Conservation (phyloP, 2,797 vertebrate genomes). For the Lophius americanus region DNA sequence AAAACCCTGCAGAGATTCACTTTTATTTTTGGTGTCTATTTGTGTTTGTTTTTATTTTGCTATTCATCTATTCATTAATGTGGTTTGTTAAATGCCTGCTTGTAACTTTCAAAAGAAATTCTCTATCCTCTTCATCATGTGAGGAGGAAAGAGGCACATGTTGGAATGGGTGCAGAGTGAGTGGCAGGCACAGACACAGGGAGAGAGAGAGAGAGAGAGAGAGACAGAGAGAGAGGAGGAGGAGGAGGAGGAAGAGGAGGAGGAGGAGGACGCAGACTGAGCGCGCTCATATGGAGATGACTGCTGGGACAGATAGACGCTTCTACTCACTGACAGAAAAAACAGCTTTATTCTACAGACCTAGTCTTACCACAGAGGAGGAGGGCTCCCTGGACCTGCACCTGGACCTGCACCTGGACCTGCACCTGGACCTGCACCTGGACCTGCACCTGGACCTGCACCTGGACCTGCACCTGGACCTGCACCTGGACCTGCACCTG, state of each 20-base stretch:
- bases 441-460: background rate
- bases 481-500: background rate
- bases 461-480: too few species aligned
- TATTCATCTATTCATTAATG: too few species aligned
- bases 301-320: constrained; percentile 7
- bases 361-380: background rate
- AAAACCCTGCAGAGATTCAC: too few species aligned
- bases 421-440: too few species aligned
- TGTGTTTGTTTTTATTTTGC: too few species aligned
- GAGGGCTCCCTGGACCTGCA: too few species aligned
- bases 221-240: constrained; percentile 8
- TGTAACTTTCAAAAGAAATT: too few species aligned
- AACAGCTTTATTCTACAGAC: background rate
- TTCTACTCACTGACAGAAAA: background rate
- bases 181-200: background rate
- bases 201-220: constrained; percentile 1
- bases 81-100: too few species aligned
- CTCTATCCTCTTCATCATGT: too few species aligned
- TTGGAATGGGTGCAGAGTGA: background rate
- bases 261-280: constrained; percentile 11
- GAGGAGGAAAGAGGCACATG: too few species aligned
- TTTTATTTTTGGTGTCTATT: too few species aligned
- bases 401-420: too few species aligned
- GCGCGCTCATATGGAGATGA: constrained; percentile 18
- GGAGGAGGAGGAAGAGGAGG: background rate